Evolutionary conservation across 2,113 vertebrate genomes (phyloP).

Genomic region (Accipiter cooperii): DNA sequence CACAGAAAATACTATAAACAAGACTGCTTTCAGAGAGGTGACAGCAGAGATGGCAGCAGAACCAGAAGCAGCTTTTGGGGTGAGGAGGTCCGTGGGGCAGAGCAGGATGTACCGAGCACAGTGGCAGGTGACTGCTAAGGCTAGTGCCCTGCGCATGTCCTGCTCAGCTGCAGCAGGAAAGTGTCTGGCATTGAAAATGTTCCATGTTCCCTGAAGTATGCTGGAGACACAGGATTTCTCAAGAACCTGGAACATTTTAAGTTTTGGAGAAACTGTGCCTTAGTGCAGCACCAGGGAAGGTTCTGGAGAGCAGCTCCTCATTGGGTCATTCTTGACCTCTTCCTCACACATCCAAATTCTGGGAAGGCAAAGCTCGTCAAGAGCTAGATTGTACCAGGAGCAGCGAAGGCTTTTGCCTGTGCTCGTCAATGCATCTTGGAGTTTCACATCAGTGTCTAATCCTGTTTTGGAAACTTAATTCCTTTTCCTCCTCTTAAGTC

Average conservation of each 20-base stretch:
- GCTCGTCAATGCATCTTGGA: fast-evolving
- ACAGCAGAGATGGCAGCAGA: not conserved
- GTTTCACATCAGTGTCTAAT: not conserved
- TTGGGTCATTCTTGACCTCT: not conserved
- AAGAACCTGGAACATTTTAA: not conserved
- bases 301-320: not conserved
- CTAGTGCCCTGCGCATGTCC: fast-evolving
- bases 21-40: not conserved
- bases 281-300: not conserved
- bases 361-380: not conserved
- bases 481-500: not conserved
- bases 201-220: not conserved
- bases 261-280: not conserved
- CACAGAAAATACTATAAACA: not conserved
- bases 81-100: not conserved
- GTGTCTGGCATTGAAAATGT: not conserved
- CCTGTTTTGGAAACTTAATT: not conserved
- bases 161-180: not conserved
- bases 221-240: not conserved
- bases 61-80: not conserved
- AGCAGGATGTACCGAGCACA: fast-evolving
- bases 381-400: not conserved
- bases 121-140: not conserved
- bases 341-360: not conserved
- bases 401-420: not conserved